A percentile compares a stretch with the other conserved stretches of the same genome.
These are phyloP conservation scores for Parapristionchus giblindavisi DNA, from an alignment of 2,888 invertebrate genomes.

Conservation along the genomic window DNA sequence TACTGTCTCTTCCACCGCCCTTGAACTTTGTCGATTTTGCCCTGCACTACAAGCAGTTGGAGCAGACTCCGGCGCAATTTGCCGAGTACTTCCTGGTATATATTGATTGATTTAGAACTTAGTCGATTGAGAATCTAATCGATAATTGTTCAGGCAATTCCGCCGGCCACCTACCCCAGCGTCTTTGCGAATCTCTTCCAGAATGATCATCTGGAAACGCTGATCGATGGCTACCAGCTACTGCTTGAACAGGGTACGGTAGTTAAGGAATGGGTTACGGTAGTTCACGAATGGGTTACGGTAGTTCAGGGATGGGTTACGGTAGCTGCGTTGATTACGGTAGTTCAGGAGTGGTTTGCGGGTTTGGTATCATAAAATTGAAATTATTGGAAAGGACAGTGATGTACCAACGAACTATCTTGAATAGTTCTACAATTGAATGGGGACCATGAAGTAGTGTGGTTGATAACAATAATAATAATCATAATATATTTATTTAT, in stretches of 20 bases:
- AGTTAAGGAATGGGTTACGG: not conserved
- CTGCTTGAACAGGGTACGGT: not conserved
- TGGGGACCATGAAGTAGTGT: no score
- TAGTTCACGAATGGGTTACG: no score
- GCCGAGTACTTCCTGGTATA: slow-evolving; percentile 43
- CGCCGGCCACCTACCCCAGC: not conserved
- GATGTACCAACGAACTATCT: no score
- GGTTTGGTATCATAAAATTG: no score
- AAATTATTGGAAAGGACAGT: no score
- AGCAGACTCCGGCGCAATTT: slow-evolving; percentile 11
- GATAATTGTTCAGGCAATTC: slow-evolving; percentile 1
- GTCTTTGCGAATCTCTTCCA: not conserved
- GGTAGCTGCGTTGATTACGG: not conserved
- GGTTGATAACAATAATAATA: no score
- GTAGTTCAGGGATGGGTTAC: not conserved
- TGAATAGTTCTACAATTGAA: no score
- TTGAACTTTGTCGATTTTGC: slow-evolving; percentile 24
- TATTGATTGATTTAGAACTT: not conserved
- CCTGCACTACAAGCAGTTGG: slow-evolving; percentile 29
- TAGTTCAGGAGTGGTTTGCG: no score
- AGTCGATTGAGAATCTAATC: not conserved
- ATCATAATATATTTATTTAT: no score
- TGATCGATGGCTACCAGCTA: not conserved
- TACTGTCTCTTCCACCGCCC: slow-evolving; percentile 6
- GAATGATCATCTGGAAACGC: not conserved